Base-by-base conservation (phyloP, 23 tunicate species). In the Ciona savignyi region DNA sequence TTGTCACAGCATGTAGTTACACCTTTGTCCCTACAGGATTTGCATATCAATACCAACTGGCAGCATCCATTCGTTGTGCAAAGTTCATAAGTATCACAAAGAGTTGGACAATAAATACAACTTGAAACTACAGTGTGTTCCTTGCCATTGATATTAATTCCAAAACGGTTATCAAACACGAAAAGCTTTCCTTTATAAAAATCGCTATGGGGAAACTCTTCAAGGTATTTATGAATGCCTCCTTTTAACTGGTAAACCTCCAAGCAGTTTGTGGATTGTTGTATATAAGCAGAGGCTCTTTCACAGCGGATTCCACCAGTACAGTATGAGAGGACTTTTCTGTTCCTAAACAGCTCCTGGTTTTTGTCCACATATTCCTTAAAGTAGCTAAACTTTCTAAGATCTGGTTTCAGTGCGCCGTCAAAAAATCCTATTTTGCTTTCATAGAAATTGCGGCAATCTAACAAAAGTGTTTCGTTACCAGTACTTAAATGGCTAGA, bases 251-350 rank as follows among this genome's bases (percentile, higher is more conserved):
- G 96, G 30, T 31, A 77, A 35, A 88, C 96, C 23, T 88, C 77
- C 0, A 70, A 25, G 63, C 96, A 88, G 29, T 67, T 62, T 0
- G 83, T 81, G 0, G 81, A 63, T 68, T 88, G 78, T 68, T 81
- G 77, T 11, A 88, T 32, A 62, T 88, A 88, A 19, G 96, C 87
- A 30, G 80, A 67, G 2, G 96, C 96, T 61, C 96, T 68, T 66
- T 88, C 96, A 68, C 96, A 88, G 30, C 96, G 51, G 25, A 88
- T 88, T 3, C 96, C 96, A 30, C 96, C 96, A 33, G 96, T 88
- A 29, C 96, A 88, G 67, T 88, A 88, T 66, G 79, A 81, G 1
- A 88, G 33, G 2, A 88, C 84, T 23, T 81, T 35, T 22, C 80
- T 75, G 27, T 67, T 71, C 2, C 82, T 33, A 81, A 88, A 81